Evolutionary conservation across 2,888 invertebrate species (phyloP).

Genomic region (Polia nebulosa): DNA sequence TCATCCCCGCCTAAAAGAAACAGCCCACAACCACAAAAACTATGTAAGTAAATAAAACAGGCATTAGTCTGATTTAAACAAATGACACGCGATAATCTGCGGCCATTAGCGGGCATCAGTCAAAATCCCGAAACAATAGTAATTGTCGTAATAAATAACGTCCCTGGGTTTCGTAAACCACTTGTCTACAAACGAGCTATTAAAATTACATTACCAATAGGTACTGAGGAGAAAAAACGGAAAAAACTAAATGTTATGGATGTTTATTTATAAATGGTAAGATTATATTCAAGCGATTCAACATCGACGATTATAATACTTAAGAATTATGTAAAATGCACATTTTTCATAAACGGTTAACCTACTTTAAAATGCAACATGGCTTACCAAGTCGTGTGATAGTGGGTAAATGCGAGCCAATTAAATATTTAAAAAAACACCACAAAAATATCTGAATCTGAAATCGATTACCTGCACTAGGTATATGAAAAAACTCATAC

Average conservation of each 20-base stretch:
- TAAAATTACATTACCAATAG: conserved; percentile 68
- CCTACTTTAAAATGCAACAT: background rate
- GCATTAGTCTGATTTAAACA: conserved; percentile 72
- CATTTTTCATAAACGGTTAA: background rate
- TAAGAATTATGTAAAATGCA: background rate
- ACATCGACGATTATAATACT: background rate
- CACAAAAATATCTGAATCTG: background rate
- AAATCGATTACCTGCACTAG: background rate
- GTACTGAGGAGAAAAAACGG: conserved; percentile 54
- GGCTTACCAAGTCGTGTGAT: background rate
- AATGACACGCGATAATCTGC: conserved; percentile 79
- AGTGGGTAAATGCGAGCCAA: background rate
- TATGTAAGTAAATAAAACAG: conserved; percentile 63
- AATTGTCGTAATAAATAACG: conserved; percentile 82
- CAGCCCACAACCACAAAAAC: conserved; percentile 58
- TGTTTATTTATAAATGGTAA: conserved; percentile 30
- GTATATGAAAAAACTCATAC: background rate
- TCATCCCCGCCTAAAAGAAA: conserved; percentile 39
- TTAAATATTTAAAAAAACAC: too few relatives aligned
- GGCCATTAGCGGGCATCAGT: conserved; percentile 82
- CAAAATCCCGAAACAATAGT: conserved; percentile 84
- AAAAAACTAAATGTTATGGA: conserved; percentile 21
- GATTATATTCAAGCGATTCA: background rate
- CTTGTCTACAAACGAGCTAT: conserved; percentile 67
- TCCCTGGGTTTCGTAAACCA: conserved; percentile 71